phyloP scores from a whole-genome alignment of 2,888 invertebrate genomes.

The Matsumyia berberina region DNA sequence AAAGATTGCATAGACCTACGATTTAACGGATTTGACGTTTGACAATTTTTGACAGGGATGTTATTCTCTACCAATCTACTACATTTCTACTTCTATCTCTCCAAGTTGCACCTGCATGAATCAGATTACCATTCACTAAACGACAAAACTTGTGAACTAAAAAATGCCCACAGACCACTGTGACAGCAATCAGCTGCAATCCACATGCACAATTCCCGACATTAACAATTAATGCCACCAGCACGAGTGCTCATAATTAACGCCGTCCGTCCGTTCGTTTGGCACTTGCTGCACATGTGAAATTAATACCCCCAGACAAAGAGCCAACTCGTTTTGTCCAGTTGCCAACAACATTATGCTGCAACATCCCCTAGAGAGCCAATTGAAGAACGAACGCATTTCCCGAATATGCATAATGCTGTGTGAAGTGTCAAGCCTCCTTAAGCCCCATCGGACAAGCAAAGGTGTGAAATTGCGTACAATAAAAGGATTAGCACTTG shows the following conservation, averaged over 20 bases:
- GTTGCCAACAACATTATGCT: slow-evolving; percentile 36
- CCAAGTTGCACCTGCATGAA: no score
- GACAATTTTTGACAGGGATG: no score
- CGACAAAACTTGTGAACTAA: no score
- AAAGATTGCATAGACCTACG: no score
- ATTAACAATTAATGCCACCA: slow-evolving; percentile 53
- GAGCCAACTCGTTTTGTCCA: slow-evolving; percentile 1
- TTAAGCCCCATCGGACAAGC: slow-evolving; percentile 61
- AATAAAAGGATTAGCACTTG: slow-evolving; percentile 68
- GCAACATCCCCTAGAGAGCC: slow-evolving; percentile 46
- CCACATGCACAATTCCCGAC: slow-evolving; percentile 20
- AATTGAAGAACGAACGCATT: slow-evolving; percentile 7
- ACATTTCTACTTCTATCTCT: no score
- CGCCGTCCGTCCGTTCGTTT: not conserved
- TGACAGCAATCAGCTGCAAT: slow-evolving; percentile 2
- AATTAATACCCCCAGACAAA: slow-evolving; percentile 24
- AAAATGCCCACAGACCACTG: no score
- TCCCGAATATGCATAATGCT: slow-evolving; percentile 43
- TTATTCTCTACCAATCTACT: no score
- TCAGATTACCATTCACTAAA: no score
- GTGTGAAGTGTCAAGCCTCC: slow-evolving; percentile 26
- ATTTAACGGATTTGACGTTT: no score
- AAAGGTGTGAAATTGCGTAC: slow-evolving; percentile 69
- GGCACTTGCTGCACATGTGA: slow-evolving; percentile 13
- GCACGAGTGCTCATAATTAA: slow-evolving; percentile 34